Conservation (phyloP, 2,797 vertebrate species). For the Heliangelus exortis region DNA sequence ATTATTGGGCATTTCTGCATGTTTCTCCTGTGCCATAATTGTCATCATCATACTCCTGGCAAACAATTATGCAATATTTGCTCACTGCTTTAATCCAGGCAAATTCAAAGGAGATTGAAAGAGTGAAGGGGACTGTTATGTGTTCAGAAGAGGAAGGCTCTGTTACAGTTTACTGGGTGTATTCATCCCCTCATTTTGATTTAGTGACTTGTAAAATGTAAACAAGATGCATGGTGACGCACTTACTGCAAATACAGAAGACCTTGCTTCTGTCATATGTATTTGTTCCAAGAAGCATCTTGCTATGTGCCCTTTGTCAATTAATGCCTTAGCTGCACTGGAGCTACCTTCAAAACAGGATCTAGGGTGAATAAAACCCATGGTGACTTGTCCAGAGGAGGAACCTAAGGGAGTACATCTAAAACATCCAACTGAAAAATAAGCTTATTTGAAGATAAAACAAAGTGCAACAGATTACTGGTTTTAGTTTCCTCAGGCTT, state of each 20-base stretch:
- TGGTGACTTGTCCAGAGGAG: not conserved
- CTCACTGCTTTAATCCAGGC: not conserved
- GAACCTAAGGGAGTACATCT: not conserved
- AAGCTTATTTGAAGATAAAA: not conserved
- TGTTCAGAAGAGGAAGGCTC: not conserved
- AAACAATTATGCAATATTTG: not conserved
- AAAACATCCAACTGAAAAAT: not conserved
- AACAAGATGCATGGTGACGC: not conserved
- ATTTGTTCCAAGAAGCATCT: not conserved
- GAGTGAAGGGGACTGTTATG: not conserved
- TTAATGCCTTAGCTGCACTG: not conserved
- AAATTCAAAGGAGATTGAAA: not conserved
- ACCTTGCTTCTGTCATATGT: not conserved
- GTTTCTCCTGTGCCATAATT: not conserved
- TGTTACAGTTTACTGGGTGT: not conserved
- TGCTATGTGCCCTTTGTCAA: not conserved
- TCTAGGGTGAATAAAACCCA: not conserved
- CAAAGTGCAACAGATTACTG: not conserved
- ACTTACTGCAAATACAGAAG: not conserved
- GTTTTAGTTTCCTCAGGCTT: not conserved
- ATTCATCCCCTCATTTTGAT: not conserved
- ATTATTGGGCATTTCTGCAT: not conserved
- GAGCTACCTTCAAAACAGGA: not conserved
- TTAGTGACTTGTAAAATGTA: not conserved
- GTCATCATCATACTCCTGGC: not conserved